Base-by-base conservation (phyloP, 2,113 vertebrate genomes). In the Oreotrochilus melanogaster region DNA sequence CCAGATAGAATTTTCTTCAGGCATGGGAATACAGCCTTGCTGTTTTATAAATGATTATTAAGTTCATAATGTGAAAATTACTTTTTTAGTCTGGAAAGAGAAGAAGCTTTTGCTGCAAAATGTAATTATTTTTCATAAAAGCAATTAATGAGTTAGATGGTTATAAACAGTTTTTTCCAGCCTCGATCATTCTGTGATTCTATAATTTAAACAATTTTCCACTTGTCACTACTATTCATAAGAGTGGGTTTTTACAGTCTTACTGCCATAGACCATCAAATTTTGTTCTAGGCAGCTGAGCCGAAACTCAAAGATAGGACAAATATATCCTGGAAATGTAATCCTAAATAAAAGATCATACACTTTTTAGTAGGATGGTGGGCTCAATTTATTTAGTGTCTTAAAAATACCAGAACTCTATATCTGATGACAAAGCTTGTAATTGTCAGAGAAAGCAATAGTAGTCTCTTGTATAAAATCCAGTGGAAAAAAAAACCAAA, bases 91-190 rank as follows among this genome's bases (percentile, higher is more conserved):
- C 39, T 89, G 87, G 60, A 94, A 97, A 70, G 86, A 78, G 75
- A 86, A 73, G 93, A 96, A 95, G 92, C 80, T 93, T 97, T 93
- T 92, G 56, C 88, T 92, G 83, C 73, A 89, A 93, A 94, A 66
- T 74, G 50, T 89, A 94, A 93, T 96, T 91, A 91, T 94, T 95
- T 93, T 97, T 93, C 56, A 78, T 89, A 64, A 93, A 91, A 91
- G 60, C 72, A 93, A 11, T 91, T 95, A 70, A 51, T 66, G 53
- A 81, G 65, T 93, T 92, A 86, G 64, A 86, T 60, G 57, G 43
- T 93, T 94, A 35, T 64, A 86, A 13, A 39, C 12, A 5, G 39
- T 39, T 11, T 39, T 39, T 39, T 39, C 39, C 39, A 39, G 12
- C 39, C 39, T 39, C 10, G 39, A 39, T 39, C 39, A 5, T 39